phyloP scores from a whole-genome alignment of 2,888 invertebrate genomes.

The Eledona agricola region DNA sequence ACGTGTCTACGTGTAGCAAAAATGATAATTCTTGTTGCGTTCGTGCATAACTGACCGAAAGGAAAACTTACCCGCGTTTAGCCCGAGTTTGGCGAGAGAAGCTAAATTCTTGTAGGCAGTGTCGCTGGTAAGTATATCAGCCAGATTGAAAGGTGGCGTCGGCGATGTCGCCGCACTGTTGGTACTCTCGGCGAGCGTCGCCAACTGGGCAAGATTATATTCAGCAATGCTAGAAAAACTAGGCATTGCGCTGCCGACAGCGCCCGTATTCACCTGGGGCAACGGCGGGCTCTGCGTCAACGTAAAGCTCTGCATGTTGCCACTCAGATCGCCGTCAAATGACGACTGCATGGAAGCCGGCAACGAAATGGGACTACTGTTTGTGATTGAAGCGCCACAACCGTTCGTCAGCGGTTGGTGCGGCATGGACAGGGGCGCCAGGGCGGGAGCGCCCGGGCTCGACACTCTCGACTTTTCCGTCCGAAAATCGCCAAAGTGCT shows the following conservation, averaged over 20 bases:
- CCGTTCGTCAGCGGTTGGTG: conserved; percentile 53
- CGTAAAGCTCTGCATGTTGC: conserved; percentile 55
- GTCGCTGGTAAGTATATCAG: conserved; percentile 80
- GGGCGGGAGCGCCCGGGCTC: conserved; percentile 50
- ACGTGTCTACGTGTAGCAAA: no score
- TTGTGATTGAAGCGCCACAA: conserved; percentile 66
- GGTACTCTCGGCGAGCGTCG: conserved; percentile 79
- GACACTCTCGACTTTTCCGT: conserved; percentile 68
- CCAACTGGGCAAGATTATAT: conserved; percentile 85
- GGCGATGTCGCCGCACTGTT: conserved; percentile 58
- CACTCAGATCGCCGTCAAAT: conserved; percentile 76
- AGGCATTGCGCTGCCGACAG: conserved; percentile 56
- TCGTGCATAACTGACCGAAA: no score
- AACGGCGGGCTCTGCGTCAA: conserved; percentile 55
- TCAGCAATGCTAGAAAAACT: conserved; percentile 80
- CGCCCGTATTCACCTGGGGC: conserved; percentile 40
- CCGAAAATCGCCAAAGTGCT: conserved; percentile 77
- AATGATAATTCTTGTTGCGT: no score
- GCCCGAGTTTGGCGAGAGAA: conserved; percentile 86
- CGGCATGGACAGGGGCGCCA: conserved; percentile 53
- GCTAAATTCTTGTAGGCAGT: conserved; percentile 89
- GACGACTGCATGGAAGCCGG: conserved; percentile 78
- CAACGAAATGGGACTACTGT: conserved; percentile 75
- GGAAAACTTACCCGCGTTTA: conserved; percentile 72
- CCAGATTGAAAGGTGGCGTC: conserved; percentile 75